Evolutionary conservation across 2,888 invertebrate species (phyloP), one percentile per base, ranked within the genome.

Genomic region (Epinotia brunnichana): DNA sequence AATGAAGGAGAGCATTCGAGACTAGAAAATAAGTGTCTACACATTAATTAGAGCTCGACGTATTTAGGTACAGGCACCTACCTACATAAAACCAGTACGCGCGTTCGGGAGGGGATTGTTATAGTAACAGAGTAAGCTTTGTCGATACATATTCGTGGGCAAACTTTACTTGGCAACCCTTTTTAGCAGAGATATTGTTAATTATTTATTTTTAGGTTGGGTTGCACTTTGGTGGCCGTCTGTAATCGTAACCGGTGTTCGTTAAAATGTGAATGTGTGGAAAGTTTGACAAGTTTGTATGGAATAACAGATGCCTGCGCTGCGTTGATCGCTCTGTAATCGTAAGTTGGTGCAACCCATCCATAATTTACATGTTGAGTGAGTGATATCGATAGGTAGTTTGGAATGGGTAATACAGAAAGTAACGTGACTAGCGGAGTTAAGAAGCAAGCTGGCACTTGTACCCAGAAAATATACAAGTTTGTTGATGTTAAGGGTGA

Each of bases 351-450:
- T 10, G 35, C 3, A 3, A 35, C n/a, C 24, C 1, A 24, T 39
- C 19, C 5, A 24, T 59, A 19, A 9, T 48, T 21, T 29, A 24
- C 17, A 24, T 48, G 29, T 29, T 48, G 4, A 3, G 5, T 48
- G n/a, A 48, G 48, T 29, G 11, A 11, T 24, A 48, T 48, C 48
- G 24, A 5, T 17, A 48, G 3, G 41, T 44, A 61, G 15, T 3
- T 61, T 56, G 90, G 77, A 51, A 96, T 96, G 97, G 97, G 97
- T 85, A 97, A 97, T 93, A 97, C 97, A 2, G 97, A 97, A 83
- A 97, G 97, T 82, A 97, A 97, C 89, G 98, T 99, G 1, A 97
- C 98, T 0, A 97, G 97, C 88, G 98, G 98, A 57, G 98, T 99
- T 19, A 99, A 99, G 88, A 98, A 98, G 79, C 99, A 99, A 87